Conservation (phyloP, 1,140 invertebrate species). For the Portunus trituberculatus region DNA sequence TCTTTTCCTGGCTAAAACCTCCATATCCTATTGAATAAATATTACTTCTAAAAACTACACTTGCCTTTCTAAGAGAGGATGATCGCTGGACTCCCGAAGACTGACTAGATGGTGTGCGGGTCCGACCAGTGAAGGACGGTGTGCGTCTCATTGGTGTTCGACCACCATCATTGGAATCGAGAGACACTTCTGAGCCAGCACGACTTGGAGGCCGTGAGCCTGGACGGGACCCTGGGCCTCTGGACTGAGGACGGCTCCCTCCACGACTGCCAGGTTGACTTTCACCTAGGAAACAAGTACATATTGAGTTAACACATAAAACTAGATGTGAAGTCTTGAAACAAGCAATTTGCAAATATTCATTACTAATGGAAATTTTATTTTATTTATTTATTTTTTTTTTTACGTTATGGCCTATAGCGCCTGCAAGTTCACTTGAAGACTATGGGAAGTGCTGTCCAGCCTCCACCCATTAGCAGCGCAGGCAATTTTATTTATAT, state of each 20-base stretch:
- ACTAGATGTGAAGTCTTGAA: no score
- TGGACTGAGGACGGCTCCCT: slow-evolving; percentile 86
- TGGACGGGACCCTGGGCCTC: slow-evolving; percentile 82
- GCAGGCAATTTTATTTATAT: no score
- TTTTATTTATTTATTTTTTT: no score
- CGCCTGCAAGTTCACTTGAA: no score
- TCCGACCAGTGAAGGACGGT: slow-evolving; percentile 75
- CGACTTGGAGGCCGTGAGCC: slow-evolving; percentile 91
- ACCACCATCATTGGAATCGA: slow-evolving; percentile 84
- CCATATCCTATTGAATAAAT: no score
- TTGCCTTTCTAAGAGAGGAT: slow-evolving; percentile 77
- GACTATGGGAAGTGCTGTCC: no score
- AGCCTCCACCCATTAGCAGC: no score
- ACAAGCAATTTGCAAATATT: not conserved
- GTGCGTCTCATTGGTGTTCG: slow-evolving; percentile 75
- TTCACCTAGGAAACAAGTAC: slow-evolving; percentile 39
- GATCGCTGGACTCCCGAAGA: slow-evolving; percentile 75
- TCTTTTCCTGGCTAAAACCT: no score
- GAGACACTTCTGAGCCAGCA: slow-evolving; percentile 94
- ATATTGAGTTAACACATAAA: no score
- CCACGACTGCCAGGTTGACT: slow-evolving; percentile 86
- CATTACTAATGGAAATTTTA: no score
- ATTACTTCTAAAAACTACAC: not conserved
- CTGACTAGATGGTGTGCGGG: slow-evolving; percentile 74
- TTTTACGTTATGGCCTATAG: no score